Conservation (phyloP, 2,113 vertebrate genomes). For the Mionectes macconnelli region DNA sequence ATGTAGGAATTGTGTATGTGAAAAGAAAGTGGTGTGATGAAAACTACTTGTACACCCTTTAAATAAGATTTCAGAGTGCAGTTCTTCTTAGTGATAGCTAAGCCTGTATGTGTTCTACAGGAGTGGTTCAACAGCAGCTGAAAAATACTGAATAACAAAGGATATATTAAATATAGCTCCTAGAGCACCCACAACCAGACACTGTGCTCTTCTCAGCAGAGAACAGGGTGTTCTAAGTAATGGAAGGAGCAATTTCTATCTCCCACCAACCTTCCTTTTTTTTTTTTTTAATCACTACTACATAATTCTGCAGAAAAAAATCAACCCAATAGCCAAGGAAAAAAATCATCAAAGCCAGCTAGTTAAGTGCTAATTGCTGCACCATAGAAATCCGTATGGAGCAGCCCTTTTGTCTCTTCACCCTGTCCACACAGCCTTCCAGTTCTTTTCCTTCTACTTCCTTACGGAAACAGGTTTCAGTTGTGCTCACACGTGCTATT, state of each 20-base stretch:
- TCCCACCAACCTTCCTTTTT: not conserved
- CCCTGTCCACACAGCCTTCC: not conserved
- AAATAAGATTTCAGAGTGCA: not conserved
- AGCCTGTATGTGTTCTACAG: not conserved
- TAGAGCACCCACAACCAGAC: not conserved
- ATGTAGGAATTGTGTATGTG: not conserved
- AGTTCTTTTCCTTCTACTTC: not conserved
- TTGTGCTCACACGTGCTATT: slow-evolving; percentile 3
- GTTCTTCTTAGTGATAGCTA: not conserved
- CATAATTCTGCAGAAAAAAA: not conserved
- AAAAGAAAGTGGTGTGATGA: not conserved
- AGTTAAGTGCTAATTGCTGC: not conserved
- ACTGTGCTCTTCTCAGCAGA: not conserved
- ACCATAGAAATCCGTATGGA: not conserved
- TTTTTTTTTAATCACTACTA: not conserved
- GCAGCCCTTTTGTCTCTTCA: not conserved
- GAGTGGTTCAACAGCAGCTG: not conserved
- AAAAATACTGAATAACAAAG: not conserved
- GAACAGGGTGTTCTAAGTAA: not conserved
- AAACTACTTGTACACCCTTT: not conserved
- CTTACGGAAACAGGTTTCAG: not conserved
- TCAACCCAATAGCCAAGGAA: not conserved
- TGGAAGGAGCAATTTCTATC: not conserved
- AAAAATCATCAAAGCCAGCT: not conserved
- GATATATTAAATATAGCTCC: not conserved